A percentile compares a stretch with the other conserved stretches of the same genome.
Conservation (phyloP, 2,888 invertebrate genomes). For the Limnephilus rhombicus region DNA sequence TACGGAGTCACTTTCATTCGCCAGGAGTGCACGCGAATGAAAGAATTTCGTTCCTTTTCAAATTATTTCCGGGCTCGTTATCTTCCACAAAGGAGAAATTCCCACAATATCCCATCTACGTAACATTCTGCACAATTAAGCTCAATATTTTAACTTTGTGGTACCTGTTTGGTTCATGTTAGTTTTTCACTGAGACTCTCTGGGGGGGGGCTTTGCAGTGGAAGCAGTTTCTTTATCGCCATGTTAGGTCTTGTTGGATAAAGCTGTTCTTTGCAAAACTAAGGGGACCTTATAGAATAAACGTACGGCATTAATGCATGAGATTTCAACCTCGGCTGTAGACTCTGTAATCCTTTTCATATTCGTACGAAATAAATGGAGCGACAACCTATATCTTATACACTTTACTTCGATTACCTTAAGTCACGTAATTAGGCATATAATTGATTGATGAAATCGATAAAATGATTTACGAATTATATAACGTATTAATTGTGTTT, state of each 20-base stretch:
- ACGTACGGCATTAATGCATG: background rate
- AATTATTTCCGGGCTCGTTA: constrained; percentile 44
- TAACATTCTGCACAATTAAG: constrained; percentile 40
- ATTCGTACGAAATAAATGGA: background rate
- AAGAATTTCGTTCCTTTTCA: constrained; percentile 41
- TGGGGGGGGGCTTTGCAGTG: constrained; percentile 8
- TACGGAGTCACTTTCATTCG: constrained; percentile 30
- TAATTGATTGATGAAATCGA: too few relatives aligned
- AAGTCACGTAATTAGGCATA: too few relatives aligned
- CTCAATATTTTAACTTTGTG: constrained; percentile 35
- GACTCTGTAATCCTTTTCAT: background rate
- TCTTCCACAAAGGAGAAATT: constrained; percentile 29
- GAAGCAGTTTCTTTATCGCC: constrained; percentile 1
- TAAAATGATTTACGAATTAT: background rate
- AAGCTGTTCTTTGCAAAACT: constrained; percentile 7
- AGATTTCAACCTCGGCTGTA: background rate
- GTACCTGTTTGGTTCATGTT: constrained; percentile 35
- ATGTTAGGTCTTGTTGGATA: constrained; percentile 16
- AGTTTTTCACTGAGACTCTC: constrained; percentile 14
- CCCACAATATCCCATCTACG: constrained; percentile 38
- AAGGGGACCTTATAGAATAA: background rate
- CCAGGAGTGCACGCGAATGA: constrained; percentile 25
- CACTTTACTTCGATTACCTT: too few relatives aligned
- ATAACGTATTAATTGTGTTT: too few relatives aligned
- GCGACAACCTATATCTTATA: background rate